Conservation (phyloP, 2,888 invertebrate genomes). For the Griposia aprilina region DNA sequence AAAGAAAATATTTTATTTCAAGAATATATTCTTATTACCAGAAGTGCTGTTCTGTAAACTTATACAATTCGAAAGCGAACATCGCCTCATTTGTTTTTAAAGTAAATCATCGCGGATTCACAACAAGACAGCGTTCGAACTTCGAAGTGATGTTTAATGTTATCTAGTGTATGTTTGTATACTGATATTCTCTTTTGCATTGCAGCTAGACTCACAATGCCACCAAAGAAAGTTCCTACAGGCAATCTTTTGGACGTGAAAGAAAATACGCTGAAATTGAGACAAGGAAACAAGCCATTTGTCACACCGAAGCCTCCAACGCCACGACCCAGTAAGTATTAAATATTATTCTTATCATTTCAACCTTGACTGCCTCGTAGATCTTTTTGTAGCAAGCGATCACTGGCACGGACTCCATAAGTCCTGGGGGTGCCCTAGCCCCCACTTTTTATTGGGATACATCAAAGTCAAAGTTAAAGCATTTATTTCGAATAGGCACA, state of each 20-base stretch:
- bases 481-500: too few relatives aligned
- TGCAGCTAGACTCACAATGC: constrained; percentile 34
- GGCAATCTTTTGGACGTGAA: constrained; percentile 20
- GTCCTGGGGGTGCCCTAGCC: too few relatives aligned
- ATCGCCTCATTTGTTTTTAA: not conserved
- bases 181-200: not conserved
- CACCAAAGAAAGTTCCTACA: constrained; percentile 36
- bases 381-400: not conserved
- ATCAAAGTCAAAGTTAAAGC: too few relatives aligned
- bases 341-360: not conserved
- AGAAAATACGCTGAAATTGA: constrained; percentile 24
- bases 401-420: not conserved
- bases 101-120: not conserved
- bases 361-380: not conserved
- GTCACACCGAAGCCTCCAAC: constrained; percentile 36
- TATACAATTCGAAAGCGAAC: not conserved
- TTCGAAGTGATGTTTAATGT: not conserved
- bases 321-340: constrained; percentile 22
- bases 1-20: not conserved
- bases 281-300: constrained; percentile 2
- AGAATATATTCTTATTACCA: too few relatives aligned
- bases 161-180: not conserved
- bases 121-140: not conserved
- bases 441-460: too few relatives aligned
- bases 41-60: not conserved